Evolutionary conservation across 2,888 invertebrate genomes (phyloP), one percentile per base, ranked within the genome.

Genomic region (Tanypteryx hageni): DNA sequence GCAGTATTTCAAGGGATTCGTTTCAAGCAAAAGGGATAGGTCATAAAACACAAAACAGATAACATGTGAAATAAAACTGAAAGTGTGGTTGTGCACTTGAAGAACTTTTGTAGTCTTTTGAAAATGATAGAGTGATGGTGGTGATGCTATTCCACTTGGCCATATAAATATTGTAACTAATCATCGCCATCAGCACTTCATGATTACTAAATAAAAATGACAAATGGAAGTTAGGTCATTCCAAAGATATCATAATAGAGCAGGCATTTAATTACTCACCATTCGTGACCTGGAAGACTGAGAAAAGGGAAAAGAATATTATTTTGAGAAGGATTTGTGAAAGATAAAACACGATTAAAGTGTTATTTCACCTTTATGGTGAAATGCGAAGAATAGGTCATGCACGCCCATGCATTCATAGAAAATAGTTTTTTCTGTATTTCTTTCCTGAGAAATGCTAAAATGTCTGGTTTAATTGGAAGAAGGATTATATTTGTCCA

Each of bases 241-340:
- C 11, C 89, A 89, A 89, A 89, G 31, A 13, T 64, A 89, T 18
- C 44, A 13, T 4, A 44, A 27, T 61, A 59, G 64, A 56, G 31
- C 44, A 83, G 83, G 56, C 56, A 64, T 44, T 31, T 89, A 59
- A 31, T 18, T 89, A 89, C 89, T 89, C 89, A 89, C 89, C 89
- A 89, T 68, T 89, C 89, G 68, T 89, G 89, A 89, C 89, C 89
- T 89, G 89, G 89, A 68, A 89, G 89, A 64, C 89, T 89, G 89
- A 64, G 44, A 44, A 61, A 76, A 76, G 76, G 76, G 76, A 76
- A 76, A 76, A 76, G 76, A 76, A 76, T 27, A 18, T 27, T 10
- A 27, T 27, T 18, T 76, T 89, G 89, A 64, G 44, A 64, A 68
- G 61, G 61, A 64, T 64, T 18, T 64, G 89, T 64, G 18, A 89